Conservation (phyloP, 2,797 vertebrate species). For the Aplochiton taeniatus region DNA sequence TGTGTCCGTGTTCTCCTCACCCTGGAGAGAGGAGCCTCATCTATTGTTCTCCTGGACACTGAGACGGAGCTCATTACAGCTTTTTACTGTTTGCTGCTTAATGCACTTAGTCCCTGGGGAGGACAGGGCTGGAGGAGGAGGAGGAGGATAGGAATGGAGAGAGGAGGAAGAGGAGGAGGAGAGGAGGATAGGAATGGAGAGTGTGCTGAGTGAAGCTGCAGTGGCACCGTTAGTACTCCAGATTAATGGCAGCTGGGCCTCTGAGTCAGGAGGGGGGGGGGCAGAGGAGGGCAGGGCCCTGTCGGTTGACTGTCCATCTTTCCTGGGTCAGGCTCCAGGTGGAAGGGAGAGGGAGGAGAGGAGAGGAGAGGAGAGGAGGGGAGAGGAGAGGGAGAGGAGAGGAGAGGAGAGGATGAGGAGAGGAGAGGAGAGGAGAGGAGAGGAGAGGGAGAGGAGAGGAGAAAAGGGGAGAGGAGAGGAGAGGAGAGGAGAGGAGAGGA, state of each 20-base stretch:
- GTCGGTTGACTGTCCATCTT: too few species aligned
- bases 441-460: constrained; percentile 3
- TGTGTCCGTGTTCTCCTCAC: too few species aligned
- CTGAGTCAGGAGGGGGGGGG: too few species aligned
- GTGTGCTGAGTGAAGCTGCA: too few species aligned
- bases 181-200: constrained; percentile 3
- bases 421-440: constrained; percentile 7
- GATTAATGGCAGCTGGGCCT: too few species aligned
- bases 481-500: constrained; percentile 6
- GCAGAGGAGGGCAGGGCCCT: too few species aligned
- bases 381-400: neutral
- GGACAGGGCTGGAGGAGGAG: neutral
- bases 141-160: neutral
- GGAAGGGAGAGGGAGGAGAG: neutral
- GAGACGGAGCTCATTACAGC: neutral
- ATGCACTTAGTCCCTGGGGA: neutral
- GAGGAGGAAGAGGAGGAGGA: constrained; percentile 8
- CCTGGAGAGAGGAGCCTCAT: too few species aligned
- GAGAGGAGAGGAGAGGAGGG: constrained; percentile 15
- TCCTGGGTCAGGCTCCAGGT: too few species aligned
- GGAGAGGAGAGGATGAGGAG: neutral
- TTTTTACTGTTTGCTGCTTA: neutral
- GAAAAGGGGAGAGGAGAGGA: constrained; percentile 19
- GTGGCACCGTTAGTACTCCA: too few species aligned
- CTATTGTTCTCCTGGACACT: neutral